A percentile compares a stretch with the other conserved stretches of the same genome.
These are phyloP conservation scores for Ammospiza caudacuta DNA, from an alignment of 2,113 vertebrate species.

Conservation along the genomic window DNA sequence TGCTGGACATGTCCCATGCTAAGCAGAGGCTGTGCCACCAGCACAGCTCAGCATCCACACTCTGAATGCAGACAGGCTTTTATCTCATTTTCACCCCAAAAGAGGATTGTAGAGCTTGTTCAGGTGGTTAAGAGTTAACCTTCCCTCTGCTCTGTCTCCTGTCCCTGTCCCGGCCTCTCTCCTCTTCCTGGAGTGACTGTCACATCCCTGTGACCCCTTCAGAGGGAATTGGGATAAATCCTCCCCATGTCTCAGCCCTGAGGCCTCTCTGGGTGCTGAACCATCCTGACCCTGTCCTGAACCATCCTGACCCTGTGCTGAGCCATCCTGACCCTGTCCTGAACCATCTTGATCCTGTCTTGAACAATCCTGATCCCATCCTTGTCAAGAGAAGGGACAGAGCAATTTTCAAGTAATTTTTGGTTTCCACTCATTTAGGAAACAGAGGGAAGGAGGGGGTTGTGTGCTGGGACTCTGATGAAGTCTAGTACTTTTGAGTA, in stretches of 20 bases:
- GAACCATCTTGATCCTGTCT: background rate
- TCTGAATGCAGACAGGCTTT: fast-evolving
- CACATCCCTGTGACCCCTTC: background rate
- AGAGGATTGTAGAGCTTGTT: background rate
- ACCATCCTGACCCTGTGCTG: background rate
- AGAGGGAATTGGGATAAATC: background rate
- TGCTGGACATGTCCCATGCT: fast-evolving
- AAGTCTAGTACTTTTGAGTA: background rate
- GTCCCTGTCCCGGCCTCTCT: background rate
- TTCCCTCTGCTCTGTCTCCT: background rate
- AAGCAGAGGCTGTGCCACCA: background rate
- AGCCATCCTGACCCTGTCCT: background rate
- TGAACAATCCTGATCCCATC: background rate
- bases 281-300: no score
- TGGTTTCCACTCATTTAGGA: background rate
- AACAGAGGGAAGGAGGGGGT: background rate
- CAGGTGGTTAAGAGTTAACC: background rate
- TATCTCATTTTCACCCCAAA: background rate
- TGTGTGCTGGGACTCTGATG: background rate
- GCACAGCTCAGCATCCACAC: background rate
- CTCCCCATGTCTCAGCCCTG: fast-evolving
- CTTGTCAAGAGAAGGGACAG: background rate
- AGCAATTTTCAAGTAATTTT: background rate
- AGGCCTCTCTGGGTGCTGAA: background rate
- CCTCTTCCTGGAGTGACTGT: background rate